These are phyloP conservation scores for Brachirus orientalis DNA, from an alignment of 2,113 vertebrate genomes.

Conservation along the genomic window DNA sequence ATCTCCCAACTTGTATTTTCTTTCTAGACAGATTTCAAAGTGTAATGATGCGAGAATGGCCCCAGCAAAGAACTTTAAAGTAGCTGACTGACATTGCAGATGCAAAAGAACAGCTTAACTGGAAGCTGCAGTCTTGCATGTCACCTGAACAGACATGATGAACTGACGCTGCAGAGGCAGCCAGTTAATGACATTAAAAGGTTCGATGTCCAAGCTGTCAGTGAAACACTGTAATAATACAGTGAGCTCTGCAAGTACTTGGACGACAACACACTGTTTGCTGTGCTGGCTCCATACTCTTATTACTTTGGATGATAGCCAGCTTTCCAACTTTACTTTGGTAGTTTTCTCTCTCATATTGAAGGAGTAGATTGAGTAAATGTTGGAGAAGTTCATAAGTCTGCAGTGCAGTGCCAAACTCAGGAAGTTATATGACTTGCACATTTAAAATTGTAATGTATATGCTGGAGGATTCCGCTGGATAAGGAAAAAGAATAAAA, in stretches of 20 bases:
- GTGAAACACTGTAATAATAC: background rate
- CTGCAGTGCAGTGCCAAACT: background rate
- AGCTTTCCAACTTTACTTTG: conserved; percentile 24
- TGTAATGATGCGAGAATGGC: conserved; percentile 30
- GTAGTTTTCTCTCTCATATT: conserved; percentile 16
- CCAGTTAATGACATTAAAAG: background rate
- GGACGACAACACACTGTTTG: conserved; percentile 11
- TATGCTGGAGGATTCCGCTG: background rate
- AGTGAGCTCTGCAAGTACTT: background rate
- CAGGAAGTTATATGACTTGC: background rate
- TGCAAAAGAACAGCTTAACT: background rate
- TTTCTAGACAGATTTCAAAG: no score
- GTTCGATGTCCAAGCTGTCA: conserved; percentile 2
- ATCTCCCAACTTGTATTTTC: no score
- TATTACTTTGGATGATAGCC: conserved; percentile 38
- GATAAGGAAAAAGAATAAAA: background rate
- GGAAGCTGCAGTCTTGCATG: background rate
- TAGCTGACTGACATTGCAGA: conserved; percentile 15
- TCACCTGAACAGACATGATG: background rate
- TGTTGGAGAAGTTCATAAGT: conserved; percentile 17
- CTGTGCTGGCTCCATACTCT: conserved; percentile 24
- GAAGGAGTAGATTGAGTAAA: conserved; percentile 6
- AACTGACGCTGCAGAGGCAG: background rate
- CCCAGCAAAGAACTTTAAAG: conserved; percentile 39
- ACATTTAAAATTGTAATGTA: background rate